Evolutionary conservation across 2,797 vertebrate species (phyloP).

Genomic region (Falco naumanni): DNA sequence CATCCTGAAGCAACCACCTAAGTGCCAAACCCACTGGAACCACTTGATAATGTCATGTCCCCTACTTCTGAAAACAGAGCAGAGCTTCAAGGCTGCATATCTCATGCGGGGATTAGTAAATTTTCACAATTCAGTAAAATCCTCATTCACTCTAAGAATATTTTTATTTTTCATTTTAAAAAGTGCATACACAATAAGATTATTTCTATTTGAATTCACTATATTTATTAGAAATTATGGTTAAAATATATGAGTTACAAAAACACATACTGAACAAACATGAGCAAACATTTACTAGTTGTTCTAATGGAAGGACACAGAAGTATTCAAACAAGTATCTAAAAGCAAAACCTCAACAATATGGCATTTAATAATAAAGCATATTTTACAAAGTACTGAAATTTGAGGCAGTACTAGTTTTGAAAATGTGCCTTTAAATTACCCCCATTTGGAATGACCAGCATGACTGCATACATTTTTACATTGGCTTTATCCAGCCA

Average conservation of each 20-base stretch:
- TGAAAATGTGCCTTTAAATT: neutral
- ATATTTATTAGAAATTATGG: neutral
- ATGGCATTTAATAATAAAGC: neutral
- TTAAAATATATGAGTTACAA: neutral
- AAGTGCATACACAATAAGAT: neutral
- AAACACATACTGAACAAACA: neutral
- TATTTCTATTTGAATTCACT: neutral
- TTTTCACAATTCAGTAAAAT: neutral
- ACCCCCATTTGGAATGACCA: neutral
- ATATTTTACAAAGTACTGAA: neutral
- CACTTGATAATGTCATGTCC: fast-evolving
- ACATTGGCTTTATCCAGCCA: neutral
- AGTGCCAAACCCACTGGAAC: neutral
- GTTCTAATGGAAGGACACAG: neutral
- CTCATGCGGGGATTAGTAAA: neutral
- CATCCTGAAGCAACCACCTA: fast-evolving
- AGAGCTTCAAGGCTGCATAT: neutral
- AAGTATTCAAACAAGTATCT: neutral
- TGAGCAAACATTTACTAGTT: neutral
- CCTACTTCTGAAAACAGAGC: neutral
- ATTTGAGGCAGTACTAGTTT: neutral
- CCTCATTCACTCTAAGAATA: neutral
- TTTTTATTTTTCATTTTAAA: neutral
- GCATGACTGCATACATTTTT: neutral
- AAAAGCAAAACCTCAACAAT: neutral